Base-by-base conservation (phyloP, 2,113 vertebrate genomes). In the Oxyruncus cristatus region DNA sequence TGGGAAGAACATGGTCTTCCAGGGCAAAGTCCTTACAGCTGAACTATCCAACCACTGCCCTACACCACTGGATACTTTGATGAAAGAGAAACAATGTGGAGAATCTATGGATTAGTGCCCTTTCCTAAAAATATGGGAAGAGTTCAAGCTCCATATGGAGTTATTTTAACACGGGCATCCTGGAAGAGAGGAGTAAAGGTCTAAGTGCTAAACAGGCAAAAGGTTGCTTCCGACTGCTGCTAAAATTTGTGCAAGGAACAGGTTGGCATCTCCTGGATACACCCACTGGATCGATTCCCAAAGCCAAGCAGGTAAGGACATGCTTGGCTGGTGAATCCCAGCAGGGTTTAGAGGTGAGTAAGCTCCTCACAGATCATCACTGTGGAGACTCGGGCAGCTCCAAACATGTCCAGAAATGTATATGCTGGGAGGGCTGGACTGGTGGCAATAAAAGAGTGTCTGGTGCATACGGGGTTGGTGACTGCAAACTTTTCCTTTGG, bases 291-390 rank as follows among this genome's bases (percentile, higher is more conserved):
- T 79, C 88, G 74, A 35, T 59, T 83, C 63, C 72, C 79, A 93
- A 11, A 84, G 59, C 58, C 6, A 7, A 90, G 75, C 95, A 93
- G 71, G 95, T 35, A 66, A 59, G 71, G 78, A 83, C 96, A 88
- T 2, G 95, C 33, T 84, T 30, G 42, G 55, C 55, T 91, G 55
- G 72, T 93, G 92, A 74, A 83, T 93, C 93, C 78, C 76, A 92
- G 8, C 37, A 2, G 42, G 55, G 76, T 63, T 95, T 86, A 77
- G 76, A 63, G 49, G n/a, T 97, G 92, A 96, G 79, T 96, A 95
- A 96, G 79, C 65, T 88, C 63, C 72, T 91, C 49, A 27, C 37
- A 37, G 78, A 83, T 93, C 92, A 70, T 83, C 68, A 16, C 63
- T 81, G 46, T 72, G 16, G 61, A 92, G 91, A 84, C 20, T 71